Percentiles rank a stretch among this genome's conserved stretches.
phyloP scores from a whole-genome alignment of 2,113 vertebrate species.

The Ivindomyrus marchei region DNA sequence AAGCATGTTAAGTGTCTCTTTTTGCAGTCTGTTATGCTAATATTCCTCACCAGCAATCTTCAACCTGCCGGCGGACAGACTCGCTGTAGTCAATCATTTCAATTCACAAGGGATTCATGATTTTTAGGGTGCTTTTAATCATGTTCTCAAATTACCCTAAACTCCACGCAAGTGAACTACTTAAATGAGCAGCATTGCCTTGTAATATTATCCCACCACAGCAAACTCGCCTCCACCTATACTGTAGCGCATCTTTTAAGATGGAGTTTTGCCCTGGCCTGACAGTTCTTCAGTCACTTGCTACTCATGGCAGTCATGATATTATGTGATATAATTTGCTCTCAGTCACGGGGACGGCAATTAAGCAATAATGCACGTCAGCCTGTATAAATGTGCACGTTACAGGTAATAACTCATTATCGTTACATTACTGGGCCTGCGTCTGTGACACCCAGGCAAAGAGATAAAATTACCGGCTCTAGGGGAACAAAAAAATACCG shows the following conservation, averaged over 20 bases:
- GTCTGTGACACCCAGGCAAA: neutral
- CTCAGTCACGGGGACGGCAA: neutral
- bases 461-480: neutral
- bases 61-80: neutral
- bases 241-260: neutral
- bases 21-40: neutral
- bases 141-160: neutral
- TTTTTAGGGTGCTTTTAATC: neutral
- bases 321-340: neutral
- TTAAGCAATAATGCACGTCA: slow-evolving; percentile 2
- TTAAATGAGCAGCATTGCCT: neutral
- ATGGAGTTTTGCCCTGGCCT: neutral
- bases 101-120: neutral
- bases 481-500: neutral
- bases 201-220: neutral
- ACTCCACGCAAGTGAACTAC: neutral
- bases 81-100: neutral
- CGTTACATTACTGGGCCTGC: neutral
- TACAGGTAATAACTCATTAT: slow-evolving; percentile 6
- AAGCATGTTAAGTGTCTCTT: neutral
- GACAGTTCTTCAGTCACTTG: neutral
- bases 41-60: neutral
- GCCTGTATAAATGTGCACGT: neutral
- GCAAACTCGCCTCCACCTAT: neutral
- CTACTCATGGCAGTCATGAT: neutral